Conservation (phyloP, 2,113 vertebrate genomes). For the Anguilla rostrata region DNA sequence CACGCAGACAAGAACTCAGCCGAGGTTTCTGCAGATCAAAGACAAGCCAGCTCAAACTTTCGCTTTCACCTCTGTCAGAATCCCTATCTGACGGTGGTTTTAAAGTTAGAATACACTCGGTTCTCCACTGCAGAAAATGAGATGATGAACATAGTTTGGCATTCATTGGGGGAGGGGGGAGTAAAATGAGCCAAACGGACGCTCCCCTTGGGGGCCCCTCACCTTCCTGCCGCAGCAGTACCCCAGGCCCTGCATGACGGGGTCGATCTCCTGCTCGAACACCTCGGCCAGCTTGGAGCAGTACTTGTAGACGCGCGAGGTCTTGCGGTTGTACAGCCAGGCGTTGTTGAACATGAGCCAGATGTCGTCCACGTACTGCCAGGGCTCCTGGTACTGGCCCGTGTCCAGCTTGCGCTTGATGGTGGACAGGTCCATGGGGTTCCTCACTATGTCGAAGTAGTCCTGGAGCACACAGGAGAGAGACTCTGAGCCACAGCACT, state of each 20-base stretch:
- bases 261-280: slow-evolving; percentile 96
- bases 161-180: too few species aligned
- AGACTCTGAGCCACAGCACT: background rate
- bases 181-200: too few species aligned
- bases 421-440: slow-evolving; percentile 95
- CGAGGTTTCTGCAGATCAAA: too few species aligned
- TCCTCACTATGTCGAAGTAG: slow-evolving; percentile 98
- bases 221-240: slow-evolving; percentile 98
- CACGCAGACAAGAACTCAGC: too few species aligned
- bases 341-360: slow-evolving; percentile 99
- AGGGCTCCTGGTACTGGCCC: slow-evolving; percentile 96
- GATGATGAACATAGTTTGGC: too few species aligned
- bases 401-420: slow-evolving; percentile 98
- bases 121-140: too few species aligned
- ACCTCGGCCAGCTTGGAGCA: slow-evolving; percentile 97
- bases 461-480: slow-evolving; percentile 68
- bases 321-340: slow-evolving; percentile 98
- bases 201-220: slow-evolving; percentile 14
- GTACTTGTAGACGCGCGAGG: slow-evolving; percentile 96
- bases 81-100: too few species aligned
- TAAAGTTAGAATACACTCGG: too few species aligned
- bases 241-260: slow-evolving; percentile 93
- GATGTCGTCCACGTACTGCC: slow-evolving; percentile 97
- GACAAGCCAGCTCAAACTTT: too few species aligned
- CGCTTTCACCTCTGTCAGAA: too few species aligned